Base-by-base conservation (phyloP, 2,888 invertebrate genomes). In the Agrotis clavis region DNA sequence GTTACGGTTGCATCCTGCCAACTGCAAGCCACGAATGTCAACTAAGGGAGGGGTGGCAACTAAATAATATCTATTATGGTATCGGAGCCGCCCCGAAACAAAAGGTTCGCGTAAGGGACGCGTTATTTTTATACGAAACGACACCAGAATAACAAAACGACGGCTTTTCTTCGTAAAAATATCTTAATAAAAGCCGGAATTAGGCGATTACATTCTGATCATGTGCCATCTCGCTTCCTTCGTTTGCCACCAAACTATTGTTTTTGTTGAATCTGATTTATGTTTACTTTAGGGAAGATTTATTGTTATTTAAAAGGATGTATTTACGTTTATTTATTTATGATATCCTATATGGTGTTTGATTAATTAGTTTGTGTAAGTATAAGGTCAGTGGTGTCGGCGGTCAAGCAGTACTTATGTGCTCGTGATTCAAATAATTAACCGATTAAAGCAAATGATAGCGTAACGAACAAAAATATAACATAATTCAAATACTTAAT, bases 121-220 rank as follows among this genome's bases (percentile, higher is more conserved):
- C 92, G 89, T 95, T 94, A 95, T 94, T 95, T 94, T 95, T 95
- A 94, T 95, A 93, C 88, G 91, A 88, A 89, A 95, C 96, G 94
- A 88, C 87, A 81, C 79, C 90, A 90, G 96, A 95, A 96, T 96
- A 96, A 92, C 93, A 95, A 96, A 90, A 89, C 86, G 79, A 86
- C 88, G 84, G 87, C 84, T 88, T 94, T 94, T 94, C 93, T 92
- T 90, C 92, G 93, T 93, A 95, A 94, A 89, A 91, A 95, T 95
- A 93, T 94, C 94, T 94, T 94, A 93, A 95, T 95, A 94, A 93
- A 93, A 91, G 86, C 90, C 91, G 92, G 92, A 94, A 94, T 93
- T 89, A 91, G 88, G 88, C 88, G 90, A 94, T 94, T 93, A 92
- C 88, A 95, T 95, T 96, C 95, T 90, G 94, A 94, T 94, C 96